Percentiles rank a stretch among this genome's conserved stretches.
phyloP scores from a whole-genome alignment of 1,140 invertebrate species.

The Neodiprion pinetum region DNA sequence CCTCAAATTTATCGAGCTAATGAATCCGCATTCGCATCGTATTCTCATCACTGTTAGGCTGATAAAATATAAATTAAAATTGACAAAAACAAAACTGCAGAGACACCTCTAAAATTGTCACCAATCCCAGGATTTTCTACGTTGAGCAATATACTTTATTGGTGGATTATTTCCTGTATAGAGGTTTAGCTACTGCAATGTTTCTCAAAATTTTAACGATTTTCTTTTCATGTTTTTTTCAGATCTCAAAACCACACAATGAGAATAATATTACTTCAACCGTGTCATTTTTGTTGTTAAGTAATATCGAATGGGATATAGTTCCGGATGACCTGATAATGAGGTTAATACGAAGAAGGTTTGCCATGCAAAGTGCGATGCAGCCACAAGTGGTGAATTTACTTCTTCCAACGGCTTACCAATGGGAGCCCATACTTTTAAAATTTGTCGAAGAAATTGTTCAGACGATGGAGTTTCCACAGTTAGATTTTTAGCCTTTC shows the following conservation, averaged over 20 bases:
- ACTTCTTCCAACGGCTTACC: not conserved
- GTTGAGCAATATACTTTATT: too few species aligned
- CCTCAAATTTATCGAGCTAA: too few species aligned
- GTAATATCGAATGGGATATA: not conserved
- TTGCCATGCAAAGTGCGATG: not conserved
- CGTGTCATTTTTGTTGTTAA: not conserved
- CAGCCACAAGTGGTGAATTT: not conserved
- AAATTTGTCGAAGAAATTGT: constrained; percentile 1
- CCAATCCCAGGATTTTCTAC: too few species aligned
- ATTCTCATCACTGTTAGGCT: too few species aligned
- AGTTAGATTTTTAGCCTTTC: not conserved
- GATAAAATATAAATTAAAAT: too few species aligned
- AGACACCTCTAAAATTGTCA: too few species aligned
- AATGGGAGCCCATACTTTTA: not conserved
- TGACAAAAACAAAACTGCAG: too few species aligned
- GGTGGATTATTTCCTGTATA: too few species aligned
- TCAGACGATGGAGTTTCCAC: not conserved
- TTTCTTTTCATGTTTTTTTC: not conserved
- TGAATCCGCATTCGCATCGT: too few species aligned
- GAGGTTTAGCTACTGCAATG: too few species aligned
- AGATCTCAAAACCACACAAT: not conserved
- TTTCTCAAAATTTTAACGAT: too few species aligned
- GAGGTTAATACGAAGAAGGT: not conserved
- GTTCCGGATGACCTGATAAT: not conserved
- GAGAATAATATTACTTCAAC: not conserved